Base-by-base conservation (phyloP, 1,140 invertebrate genomes). In the Aphis gossypii region DNA sequence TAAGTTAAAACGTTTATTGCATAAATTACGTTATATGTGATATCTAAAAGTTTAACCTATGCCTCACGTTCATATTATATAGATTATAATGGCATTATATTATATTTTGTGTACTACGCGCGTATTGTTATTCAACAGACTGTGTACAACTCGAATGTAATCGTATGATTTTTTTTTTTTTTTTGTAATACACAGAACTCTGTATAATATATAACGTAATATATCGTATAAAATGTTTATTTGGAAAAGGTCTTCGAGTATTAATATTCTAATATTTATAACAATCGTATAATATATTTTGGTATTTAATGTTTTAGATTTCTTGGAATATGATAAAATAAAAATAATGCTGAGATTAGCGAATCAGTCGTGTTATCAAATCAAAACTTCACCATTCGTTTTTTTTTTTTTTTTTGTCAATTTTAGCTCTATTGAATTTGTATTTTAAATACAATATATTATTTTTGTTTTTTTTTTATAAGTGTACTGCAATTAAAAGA, bases 11-110 rank as follows among this genome's bases (percentile, higher is more conserved):
- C 48, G 87, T n/a, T 54, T 54, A 54, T 89, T 54, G 48, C 30
- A 89, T 89, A 89, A 54, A 89, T 89, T 54, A 54, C n/a, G 25
- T 89, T 54, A 48, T 51, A 86, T 86, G 48, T 23, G 35, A 89
- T 89, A 54, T 35, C 18, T 54, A 38, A 89, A 89, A 89, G 18
- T 54, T 54, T 21, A 25, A 38, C 48, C 14, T 89, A 54, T 38
- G 41, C 11, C 2, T 87, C 44, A 23, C 11, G 44, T 84, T 21
- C 9, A 87, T 87, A 83, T 41, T 38, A 87, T 87, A 87, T 46
- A 87, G 11, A 87, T 44, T 84, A 84, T 30, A 83, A 83, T 83
- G 76, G 76, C 35, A 38, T 84, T 41, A 30, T 30, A 87, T 46
- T n/a, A 46, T 46, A 87, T 46, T 46, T 48, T n/a, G 44, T n/a